Evolutionary conservation across 2,797 vertebrate genomes (phyloP).

Genomic region (Fundulus diaphanus): DNA sequence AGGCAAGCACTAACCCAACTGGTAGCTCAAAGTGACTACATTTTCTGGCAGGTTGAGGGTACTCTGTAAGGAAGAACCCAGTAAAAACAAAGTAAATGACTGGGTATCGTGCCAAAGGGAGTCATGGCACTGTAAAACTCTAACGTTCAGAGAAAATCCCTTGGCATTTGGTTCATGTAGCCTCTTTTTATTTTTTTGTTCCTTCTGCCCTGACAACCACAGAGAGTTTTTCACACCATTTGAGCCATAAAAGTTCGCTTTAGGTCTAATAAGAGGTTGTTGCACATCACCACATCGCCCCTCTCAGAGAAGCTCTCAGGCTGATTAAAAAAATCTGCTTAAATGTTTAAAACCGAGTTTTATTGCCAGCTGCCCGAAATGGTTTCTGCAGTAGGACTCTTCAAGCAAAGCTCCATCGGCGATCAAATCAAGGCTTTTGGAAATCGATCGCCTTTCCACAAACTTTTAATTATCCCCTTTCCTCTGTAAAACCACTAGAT

Average conservation of each 20-base stretch:
- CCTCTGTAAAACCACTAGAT: conserved; percentile 3
- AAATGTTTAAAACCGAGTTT: conserved; percentile 36
- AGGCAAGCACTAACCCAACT: neutral
- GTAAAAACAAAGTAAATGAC: neutral
- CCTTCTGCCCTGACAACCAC: conserved; percentile 2
- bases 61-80: neutral
- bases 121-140: neutral
- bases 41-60: neutral
- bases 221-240: conserved; percentile 25
- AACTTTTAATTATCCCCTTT: conserved; percentile 15
- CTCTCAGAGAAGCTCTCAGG: conserved; percentile 24
- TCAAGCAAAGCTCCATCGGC: conserved; percentile 17
- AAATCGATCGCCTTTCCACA: conserved; percentile 11
- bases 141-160: conserved; percentile 11
- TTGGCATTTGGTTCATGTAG: conserved; percentile 37
- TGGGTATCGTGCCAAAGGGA: neutral
- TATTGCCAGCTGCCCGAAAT: conserved; percentile 30
- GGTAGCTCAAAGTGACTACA: neutral
- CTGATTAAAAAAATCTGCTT: conserved; percentile 31
- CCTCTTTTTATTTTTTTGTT: conserved; percentile 4
- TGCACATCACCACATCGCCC: conserved; percentile 8
- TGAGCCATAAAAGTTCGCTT: conserved; percentile 40
- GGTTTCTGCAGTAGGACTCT: conserved; percentile 12
- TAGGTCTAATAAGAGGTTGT: conserved; percentile 38
- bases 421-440: conserved; percentile 6